phyloP scores from a whole-genome alignment of 2,888 invertebrate genomes.

The Drosophila dives region DNA sequence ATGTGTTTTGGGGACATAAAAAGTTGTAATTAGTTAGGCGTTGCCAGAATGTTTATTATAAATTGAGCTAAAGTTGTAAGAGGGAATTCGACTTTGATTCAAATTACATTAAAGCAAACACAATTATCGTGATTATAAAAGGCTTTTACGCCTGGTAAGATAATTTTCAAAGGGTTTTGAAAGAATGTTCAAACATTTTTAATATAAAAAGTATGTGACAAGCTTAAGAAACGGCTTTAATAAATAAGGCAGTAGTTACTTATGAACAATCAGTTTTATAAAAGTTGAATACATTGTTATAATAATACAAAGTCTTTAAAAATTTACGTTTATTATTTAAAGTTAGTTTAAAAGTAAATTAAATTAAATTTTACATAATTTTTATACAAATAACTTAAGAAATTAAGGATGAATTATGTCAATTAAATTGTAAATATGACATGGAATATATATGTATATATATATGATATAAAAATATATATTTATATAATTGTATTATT shows the following conservation, averaged over 20 bases:
- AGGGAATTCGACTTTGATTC: constrained; percentile 25
- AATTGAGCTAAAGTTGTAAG: constrained; percentile 33
- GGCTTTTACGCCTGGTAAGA: neutral
- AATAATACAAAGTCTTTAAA: neutral
- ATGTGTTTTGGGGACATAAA: constrained; percentile 63
- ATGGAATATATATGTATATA: no score
- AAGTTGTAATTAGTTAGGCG: constrained; percentile 65
- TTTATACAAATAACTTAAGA: neutral
- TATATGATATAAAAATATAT: no score
- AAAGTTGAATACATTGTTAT: neutral
- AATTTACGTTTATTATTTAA: neutral
- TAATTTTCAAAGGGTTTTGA: constrained; percentile 7
- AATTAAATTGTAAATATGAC: neutral
- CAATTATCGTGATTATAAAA: constrained; percentile 18
- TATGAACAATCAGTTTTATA: neutral
- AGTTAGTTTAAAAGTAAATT: neutral
- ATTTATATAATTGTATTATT: no score
- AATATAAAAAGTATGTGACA: neutral
- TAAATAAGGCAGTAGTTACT: neutral
- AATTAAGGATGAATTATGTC: neutral
- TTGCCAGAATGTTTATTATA: constrained; percentile 46
- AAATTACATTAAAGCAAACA: constrained; percentile 10
- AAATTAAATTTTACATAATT: neutral
- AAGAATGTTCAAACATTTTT: neutral
- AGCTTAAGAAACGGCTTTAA: neutral